Evolutionary conservation across 2,888 invertebrate genomes (phyloP).

Genomic region (Malacosoma neustria): DNA sequence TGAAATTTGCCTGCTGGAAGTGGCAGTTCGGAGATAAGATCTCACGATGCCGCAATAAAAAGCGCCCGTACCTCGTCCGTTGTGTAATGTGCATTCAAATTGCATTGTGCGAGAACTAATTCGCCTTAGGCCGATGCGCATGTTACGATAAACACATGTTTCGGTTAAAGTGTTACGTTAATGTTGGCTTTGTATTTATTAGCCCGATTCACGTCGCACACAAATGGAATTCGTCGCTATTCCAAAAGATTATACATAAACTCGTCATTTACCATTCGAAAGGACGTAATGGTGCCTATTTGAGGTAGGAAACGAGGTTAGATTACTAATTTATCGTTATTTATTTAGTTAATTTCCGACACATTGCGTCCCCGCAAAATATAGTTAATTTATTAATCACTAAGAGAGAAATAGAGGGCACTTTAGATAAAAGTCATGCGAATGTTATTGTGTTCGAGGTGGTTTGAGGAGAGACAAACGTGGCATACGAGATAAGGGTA

Average conservation of each 20-base stretch:
- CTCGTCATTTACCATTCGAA: conserved; percentile 11
- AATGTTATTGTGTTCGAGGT: conserved; percentile 52
- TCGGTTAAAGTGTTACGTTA: conserved; percentile 60
- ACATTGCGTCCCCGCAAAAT: conserved; percentile 2
- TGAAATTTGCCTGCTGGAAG: conserved; percentile 74
- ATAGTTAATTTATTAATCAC: conserved; percentile 3
- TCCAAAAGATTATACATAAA: conserved; percentile 10
- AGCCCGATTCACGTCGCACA: conserved; percentile 29
- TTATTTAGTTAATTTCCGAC: conserved; percentile 5
- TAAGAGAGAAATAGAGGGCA: conserved; percentile 20
- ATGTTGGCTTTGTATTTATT: conserved; percentile 41
- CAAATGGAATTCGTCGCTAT: conserved; percentile 22
- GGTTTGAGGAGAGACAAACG: conserved; percentile 59
- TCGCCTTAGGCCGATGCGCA: conserved; percentile 72
- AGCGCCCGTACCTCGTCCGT: conserved; percentile 71
- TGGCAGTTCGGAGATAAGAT: conserved; percentile 74
- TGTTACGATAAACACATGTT: conserved; percentile 73
- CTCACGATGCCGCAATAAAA: conserved; percentile 75
- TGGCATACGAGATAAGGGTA: conserved; percentile 64
- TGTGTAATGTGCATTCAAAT: conserved; percentile 76
- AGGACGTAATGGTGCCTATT: conserved; percentile 7
- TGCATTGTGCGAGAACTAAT: conserved; percentile 76
- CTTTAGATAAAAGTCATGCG: conserved; percentile 43
- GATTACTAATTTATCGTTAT: conserved; percentile 5
- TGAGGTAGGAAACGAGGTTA: conserved; percentile 2